phyloP scores from a whole-genome alignment of 2,888 invertebrate species.

The Rutpela maculata region DNA sequence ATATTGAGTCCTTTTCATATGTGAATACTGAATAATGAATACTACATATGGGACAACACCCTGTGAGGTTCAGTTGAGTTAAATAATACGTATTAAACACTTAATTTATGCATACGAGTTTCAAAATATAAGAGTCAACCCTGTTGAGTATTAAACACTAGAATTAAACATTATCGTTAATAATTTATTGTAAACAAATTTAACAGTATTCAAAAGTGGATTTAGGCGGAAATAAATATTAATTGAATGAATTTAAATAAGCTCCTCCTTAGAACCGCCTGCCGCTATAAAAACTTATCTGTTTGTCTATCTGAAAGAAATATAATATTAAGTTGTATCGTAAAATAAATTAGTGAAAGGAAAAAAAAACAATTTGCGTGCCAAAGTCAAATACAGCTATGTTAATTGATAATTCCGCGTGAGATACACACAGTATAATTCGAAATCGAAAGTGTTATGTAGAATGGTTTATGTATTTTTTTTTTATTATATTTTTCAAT shows the following conservation, averaged over 20 bases:
- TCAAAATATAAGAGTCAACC: neutral
- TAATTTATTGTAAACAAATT: constrained; percentile 16
- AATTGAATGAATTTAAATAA: constrained; percentile 30
- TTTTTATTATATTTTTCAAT: too few species aligned
- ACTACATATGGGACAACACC: too few species aligned
- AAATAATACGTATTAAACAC: too few species aligned
- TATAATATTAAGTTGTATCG: constrained; percentile 1
- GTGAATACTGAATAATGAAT: too few species aligned
- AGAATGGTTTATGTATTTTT: neutral
- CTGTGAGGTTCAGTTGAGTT: too few species aligned
- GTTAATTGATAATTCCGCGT: neutral
- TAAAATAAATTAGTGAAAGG: constrained; percentile 1
- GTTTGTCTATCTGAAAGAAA: constrained; percentile 8
- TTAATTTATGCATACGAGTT: too few species aligned
- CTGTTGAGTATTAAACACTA: neutral
- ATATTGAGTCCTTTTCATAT: too few species aligned
- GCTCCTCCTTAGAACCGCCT: constrained; percentile 32
- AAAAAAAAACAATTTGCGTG: neutral
- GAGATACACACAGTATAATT: neutral
- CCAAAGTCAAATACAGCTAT: neutral
- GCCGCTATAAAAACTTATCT: constrained; percentile 24
- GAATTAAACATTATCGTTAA: constrained; percentile 13
- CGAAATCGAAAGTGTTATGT: neutral
- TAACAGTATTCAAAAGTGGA: constrained; percentile 24
- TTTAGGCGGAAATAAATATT: constrained; percentile 27